Evolutionary conservation across 2,797 vertebrate genomes (phyloP).

Genomic region (Enteromius paludinosus): DNA sequence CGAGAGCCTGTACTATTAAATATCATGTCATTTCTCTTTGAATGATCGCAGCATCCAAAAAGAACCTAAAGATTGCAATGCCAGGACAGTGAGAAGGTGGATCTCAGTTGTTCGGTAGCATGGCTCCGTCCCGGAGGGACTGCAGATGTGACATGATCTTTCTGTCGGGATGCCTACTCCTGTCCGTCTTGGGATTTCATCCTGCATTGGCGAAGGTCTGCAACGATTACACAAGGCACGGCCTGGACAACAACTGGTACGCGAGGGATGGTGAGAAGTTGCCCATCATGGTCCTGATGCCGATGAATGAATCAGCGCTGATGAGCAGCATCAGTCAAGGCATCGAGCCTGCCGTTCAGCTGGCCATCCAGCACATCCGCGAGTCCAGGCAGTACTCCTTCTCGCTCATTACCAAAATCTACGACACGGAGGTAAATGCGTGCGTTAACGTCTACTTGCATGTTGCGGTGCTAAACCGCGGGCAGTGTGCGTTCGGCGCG

Average conservation of each 20-base stretch:
- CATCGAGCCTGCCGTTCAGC: slow-evolving; percentile 83
- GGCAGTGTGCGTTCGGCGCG: slow-evolving; percentile 57
- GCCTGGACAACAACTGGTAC: slow-evolving; percentile 83
- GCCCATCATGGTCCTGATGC: slow-evolving; percentile 87
- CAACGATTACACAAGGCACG: slow-evolving; percentile 82
- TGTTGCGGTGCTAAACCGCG: slow-evolving; percentile 22
- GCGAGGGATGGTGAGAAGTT: slow-evolving; percentile 77
- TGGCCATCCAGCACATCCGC: slow-evolving; percentile 83
- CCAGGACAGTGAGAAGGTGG: slow-evolving; percentile 70
- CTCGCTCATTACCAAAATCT: slow-evolving; percentile 85
- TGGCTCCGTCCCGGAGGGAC: slow-evolving; percentile 82
- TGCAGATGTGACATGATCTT: slow-evolving; percentile 77
- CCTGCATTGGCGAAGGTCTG: slow-evolving; percentile 79
- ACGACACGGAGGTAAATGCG: slow-evolving; percentile 83
- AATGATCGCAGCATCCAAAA: slow-evolving; percentile 68
- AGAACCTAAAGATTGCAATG: slow-evolving; percentile 71
- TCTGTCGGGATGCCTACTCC: slow-evolving; percentile 79
- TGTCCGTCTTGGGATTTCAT: slow-evolving; percentile 72
- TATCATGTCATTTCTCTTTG: slow-evolving; percentile 43
- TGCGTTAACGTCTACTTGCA: slow-evolving; percentile 48
- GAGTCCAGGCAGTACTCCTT: slow-evolving; percentile 83
- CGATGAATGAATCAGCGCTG: slow-evolving; percentile 84
- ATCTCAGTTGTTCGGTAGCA: slow-evolving; percentile 75
- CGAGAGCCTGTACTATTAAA: slow-evolving; percentile 19
- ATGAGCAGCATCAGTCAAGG: slow-evolving; percentile 87